Percentiles rank a stretch among this genome's conserved stretches.
phyloP scores from a whole-genome alignment of 2,888 invertebrate genomes.

The Sesamia inferens region DNA sequence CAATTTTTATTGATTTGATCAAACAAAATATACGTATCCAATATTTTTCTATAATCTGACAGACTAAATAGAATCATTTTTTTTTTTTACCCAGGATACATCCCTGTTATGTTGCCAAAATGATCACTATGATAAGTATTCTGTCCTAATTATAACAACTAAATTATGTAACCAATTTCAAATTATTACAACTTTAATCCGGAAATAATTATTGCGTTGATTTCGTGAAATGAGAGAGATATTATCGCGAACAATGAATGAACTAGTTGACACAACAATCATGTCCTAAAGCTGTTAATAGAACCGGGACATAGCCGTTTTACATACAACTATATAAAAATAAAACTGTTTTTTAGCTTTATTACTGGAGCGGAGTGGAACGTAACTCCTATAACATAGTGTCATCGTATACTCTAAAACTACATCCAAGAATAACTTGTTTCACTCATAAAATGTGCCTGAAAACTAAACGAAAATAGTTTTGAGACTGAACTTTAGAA shows the following conservation, averaged over 20 bases:
- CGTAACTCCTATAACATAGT: neutral
- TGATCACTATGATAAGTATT: conserved; percentile 26
- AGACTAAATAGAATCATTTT: too few species aligned
- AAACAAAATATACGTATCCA: too few species aligned
- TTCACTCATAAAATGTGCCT: conserved; percentile 48
- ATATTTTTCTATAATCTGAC: too few species aligned
- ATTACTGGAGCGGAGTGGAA: conserved; percentile 10
- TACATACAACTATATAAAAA: conserved; percentile 12
- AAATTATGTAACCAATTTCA: conserved; percentile 22
- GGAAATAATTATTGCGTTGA: conserved; percentile 34
- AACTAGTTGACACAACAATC: conserved; percentile 27
- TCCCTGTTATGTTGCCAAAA: conserved; percentile 25
- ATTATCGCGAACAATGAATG: conserved; percentile 33
- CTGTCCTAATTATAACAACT: conserved; percentile 29
- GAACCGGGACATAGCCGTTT: neutral
- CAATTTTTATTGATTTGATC: too few species aligned
- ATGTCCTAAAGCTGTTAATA: conserved; percentile 24
- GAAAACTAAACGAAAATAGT: conserved; percentile 70
- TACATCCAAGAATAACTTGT: conserved; percentile 46
- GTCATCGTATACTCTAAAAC: conserved; percentile 18
- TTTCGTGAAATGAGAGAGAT: conserved; percentile 32
- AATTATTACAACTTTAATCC: conserved; percentile 31
- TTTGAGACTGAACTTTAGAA: conserved; percentile 71
- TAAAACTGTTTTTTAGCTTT: conserved; percentile 14
- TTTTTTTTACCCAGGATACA: too few species aligned